Base-by-base conservation (phyloP, 2,797 vertebrate species). In the Coracias cyanogaster region DNA sequence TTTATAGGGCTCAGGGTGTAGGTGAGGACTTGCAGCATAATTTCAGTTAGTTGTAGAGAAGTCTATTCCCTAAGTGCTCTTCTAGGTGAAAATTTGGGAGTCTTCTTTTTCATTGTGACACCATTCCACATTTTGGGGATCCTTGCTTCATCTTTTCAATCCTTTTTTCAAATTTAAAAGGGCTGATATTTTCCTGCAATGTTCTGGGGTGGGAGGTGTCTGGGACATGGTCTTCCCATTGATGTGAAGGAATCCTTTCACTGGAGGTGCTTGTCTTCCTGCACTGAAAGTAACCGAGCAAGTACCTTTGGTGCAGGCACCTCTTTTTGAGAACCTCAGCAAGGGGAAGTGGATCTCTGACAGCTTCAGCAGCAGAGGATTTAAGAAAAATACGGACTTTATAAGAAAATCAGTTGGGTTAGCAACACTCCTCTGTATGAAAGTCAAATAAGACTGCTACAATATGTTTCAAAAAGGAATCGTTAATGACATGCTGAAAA, bases 161-260 rank as follows among this genome's bases (percentile, higher is more conserved):
- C 7, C 45, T 37, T 49, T 60, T 64, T 62, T 20, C 22, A 46
- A 6, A 73, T 70, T 70, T 70, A n/a, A 54, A 87, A 91, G 28
- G 8, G 4, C 4, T 73, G 55, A 17, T 49, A 25, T 51, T 48
- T 67, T 79, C 15, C 52, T 71, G 31, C 33, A 43, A 0, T 79
- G 6, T 79, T 82, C 19, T 57, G 17, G 33, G 5, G 4, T 60
- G 35, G 25, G n/a, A 65, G 15, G 15, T 46, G 52, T 43, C 45
- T 64, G 2, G 0, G 21, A 60, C 9, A 7, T 2, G 1, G 28
- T 81, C 11, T 41, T 93, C 8, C 43, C 1, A 0, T 45, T 84
- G 60, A 58, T 41, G 14, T 22, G 16, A 81, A 72, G 25, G 45
- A 69, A 49, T 49, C n/a, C 6, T 90, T 24, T 80, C 11, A 15